Evolutionary conservation across 2,888 invertebrate species (phyloP).

Genomic region (Xanthia icteritia): DNA sequence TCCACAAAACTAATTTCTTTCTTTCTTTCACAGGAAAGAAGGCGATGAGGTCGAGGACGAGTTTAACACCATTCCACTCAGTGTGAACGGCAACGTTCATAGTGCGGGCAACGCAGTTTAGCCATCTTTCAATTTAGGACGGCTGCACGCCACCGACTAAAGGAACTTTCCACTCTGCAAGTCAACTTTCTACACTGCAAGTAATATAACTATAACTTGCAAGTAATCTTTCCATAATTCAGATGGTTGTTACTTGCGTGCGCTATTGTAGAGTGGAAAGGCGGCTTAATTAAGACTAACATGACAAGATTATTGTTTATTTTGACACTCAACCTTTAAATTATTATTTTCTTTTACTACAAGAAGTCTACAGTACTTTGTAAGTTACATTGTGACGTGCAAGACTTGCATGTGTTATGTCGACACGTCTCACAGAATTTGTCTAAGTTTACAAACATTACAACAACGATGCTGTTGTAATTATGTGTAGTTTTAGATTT

Average conservation of each 20-base stretch:
- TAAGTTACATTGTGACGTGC: slow-evolving; percentile 22
- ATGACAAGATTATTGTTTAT: slow-evolving; percentile 22
- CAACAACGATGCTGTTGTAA: neutral
- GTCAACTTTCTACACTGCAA: neutral
- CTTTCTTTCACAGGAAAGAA: slow-evolving; percentile 83
- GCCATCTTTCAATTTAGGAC: slow-evolving; percentile 60
- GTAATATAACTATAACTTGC: slow-evolving; percentile 1
- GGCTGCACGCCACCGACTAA: slow-evolving; percentile 66
- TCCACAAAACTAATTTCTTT: neutral
- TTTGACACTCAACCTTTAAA: slow-evolving; percentile 5
- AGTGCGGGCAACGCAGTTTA: slow-evolving; percentile 88
- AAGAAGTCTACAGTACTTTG: slow-evolving; percentile 10
- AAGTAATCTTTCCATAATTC: slow-evolving; percentile 2
- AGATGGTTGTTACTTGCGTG: neutral
- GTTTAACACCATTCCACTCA: slow-evolving; percentile 89
- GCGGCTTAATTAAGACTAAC: neutral
- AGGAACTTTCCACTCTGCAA: slow-evolving; percentile 30
- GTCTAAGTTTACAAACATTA: neutral
- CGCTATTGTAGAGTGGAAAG: slow-evolving; percentile 19
- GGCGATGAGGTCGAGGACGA: slow-evolving; percentile 87
- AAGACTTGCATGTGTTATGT: neutral
- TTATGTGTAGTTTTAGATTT: slow-evolving; percentile 16
- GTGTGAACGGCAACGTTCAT: slow-evolving; percentile 84
- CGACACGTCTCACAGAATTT: neutral
- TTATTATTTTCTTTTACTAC: slow-evolving; percentile 5